These are phyloP conservation scores for Bos taurus DNA, from an alignment of 2,113 vertebrate species.

Conservation along the genomic window DNA sequence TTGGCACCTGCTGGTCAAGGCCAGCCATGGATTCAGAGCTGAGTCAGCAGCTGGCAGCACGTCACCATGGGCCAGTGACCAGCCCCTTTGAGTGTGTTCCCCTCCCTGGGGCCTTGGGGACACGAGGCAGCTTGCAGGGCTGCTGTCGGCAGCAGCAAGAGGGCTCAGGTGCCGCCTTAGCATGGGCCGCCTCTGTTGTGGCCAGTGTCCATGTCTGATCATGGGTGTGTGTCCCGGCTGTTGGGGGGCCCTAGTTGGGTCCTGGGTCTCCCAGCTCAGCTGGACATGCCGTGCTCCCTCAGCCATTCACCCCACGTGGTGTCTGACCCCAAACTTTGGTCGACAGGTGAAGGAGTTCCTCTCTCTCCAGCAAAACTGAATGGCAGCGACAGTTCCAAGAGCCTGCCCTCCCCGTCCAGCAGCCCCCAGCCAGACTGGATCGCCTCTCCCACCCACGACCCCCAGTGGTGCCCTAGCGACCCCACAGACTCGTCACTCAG, in stretches of 20 bases:
- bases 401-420: slow-evolving; percentile 89
- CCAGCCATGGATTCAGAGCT: neutral
- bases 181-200: accelerated
- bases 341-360: slow-evolving; percentile 90
- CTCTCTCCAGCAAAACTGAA: slow-evolving; percentile 95
- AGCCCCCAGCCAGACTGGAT: slow-evolving; percentile 96
- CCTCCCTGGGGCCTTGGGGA: neutral
- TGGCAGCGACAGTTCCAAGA: slow-evolving; percentile 91
- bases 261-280: neutral
- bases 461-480: slow-evolving; percentile 98
- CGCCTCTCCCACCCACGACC: slow-evolving; percentile 95
- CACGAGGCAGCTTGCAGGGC: accelerated
- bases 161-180: neutral
- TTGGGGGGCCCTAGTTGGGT: neutral
- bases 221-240: accelerated
- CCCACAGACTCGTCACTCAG: slow-evolving; percentile 95
- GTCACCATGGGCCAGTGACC: neutral
- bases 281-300: accelerated
- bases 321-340: neutral
- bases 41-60: neutral
- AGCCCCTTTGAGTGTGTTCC: neutral
- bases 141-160: too few relatives aligned
- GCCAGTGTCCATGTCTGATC: neutral
- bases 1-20: neutral
- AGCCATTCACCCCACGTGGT: accelerated